These are phyloP conservation scores for Neocrepidodera transversa DNA, from an alignment of 2,888 invertebrate species.

Conservation along the genomic window DNA sequence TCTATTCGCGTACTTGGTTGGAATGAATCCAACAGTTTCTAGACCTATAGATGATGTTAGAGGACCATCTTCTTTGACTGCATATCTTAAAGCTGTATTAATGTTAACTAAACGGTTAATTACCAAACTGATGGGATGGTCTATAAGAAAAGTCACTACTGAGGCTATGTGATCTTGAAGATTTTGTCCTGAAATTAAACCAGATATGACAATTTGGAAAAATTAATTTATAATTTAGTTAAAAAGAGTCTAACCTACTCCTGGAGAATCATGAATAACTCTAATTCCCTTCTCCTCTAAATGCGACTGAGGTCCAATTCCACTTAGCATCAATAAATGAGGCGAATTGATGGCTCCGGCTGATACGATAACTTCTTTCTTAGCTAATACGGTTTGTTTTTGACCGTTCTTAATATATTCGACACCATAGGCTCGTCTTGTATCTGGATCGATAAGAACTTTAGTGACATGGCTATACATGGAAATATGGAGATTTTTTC, in stretches of 20 bases:
- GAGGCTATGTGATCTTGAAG: conserved; percentile 92
- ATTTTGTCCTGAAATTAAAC: conserved; percentile 73
- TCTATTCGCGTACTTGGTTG: conserved; percentile 86
- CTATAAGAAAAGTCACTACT: conserved; percentile 81
- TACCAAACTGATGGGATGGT: conserved; percentile 80
- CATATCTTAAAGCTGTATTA: conserved; percentile 83
- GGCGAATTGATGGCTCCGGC: conserved; percentile 92
- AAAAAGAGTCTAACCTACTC: no score
- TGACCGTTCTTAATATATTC: conserved; percentile 76
- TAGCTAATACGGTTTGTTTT: conserved; percentile 73
- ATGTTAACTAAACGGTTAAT: conserved; percentile 83
- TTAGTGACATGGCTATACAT: conserved; percentile 82
- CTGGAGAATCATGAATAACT: conserved; percentile 75
- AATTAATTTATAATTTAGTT: no score
- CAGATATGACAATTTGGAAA: not conserved
- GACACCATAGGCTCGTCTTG: conserved; percentile 77
- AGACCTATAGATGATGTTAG: conserved; percentile 80
- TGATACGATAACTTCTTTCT: conserved; percentile 81
- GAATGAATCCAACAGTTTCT: conserved; percentile 87
- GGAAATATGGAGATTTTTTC: conserved; percentile 83
- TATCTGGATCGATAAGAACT: conserved; percentile 69
- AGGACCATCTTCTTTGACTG: conserved; percentile 85
- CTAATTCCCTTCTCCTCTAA: conserved; percentile 72
- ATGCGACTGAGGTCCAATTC: conserved; percentile 82
- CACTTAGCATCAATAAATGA: conserved; percentile 88